A percentile compares a stretch with the other conserved stretches of the same genome.
Conservation (phyloP, 2,113 vertebrate species). For the Petrocephalus zakoni region DNA sequence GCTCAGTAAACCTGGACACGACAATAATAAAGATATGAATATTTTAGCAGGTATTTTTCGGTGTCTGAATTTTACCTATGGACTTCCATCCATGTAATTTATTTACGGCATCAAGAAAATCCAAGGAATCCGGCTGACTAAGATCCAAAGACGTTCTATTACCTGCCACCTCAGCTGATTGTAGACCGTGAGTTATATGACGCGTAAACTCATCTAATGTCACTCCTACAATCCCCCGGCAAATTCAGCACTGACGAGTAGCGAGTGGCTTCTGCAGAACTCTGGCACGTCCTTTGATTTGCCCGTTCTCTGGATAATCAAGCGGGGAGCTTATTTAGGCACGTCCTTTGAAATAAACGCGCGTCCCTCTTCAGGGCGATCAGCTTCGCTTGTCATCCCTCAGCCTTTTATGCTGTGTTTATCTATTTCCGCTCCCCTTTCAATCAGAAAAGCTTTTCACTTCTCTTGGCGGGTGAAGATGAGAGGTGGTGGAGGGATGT, state of each 20-base stretch:
- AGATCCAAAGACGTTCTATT: slow-evolving; percentile 24
- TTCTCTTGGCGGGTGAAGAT: not conserved
- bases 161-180: slow-evolving; percentile 5
- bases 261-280: not conserved
- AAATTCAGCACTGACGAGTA: not conserved
- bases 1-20: not conserved
- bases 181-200: slow-evolving; percentile 32
- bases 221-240: not conserved
- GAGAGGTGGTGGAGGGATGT: not conserved
- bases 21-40: not conserved
- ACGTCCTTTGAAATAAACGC: not conserved
- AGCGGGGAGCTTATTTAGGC: too few species aligned
- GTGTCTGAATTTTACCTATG: not conserved
- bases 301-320: not conserved
- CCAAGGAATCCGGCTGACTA: slow-evolving; percentile 5
- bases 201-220: not conserved
- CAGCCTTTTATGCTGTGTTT: not conserved
- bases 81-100: not conserved
- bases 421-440: not conserved
- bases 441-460: not conserved
- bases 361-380: not conserved
- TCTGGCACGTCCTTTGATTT: not conserved
- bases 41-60: not conserved
- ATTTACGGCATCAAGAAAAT: not conserved
- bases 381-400: not conserved